Base-by-base conservation (phyloP, 1,140 invertebrate genomes). In the Brachionus plicatilis region DNA sequence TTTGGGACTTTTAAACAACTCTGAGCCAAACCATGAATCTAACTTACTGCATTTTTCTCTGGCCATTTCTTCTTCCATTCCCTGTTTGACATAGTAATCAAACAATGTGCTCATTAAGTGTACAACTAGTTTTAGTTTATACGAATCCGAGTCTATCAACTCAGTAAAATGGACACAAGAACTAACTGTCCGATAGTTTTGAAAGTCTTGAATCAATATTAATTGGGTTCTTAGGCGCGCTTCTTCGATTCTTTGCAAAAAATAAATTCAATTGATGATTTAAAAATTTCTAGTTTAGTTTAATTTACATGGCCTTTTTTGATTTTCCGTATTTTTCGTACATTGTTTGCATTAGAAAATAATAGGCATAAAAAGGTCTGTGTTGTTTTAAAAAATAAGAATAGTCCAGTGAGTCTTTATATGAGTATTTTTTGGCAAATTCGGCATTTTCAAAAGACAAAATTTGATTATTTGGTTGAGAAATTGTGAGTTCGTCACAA, bases 401-500 rank as follows among this genome's bases (percentile, higher is more conserved):
- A 60, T 82, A 82, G 24, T 82, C 79, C 11, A 82, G n/a, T 65
- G n/a, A 65, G 12, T 82, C 79, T 68, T 82, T 82, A 29, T 17
- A 82, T 5, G 50, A 60, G 43, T 43, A 68, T 47, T 82, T 82
- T 60, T 65, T 68, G 24, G 53, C 79, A 82, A 82, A 82, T 33
- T 60, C 65, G 3, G 4, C 20, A 82, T 82, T 82, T 68, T 82
- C 53, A 27, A 82, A 82, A 20, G 79, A 82, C 20, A 82, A 43
- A 20, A 82, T 60, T 47, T 80, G 76, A 56, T 53, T 27, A 41
- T 65, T 82, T 68, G 33, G 20, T 8, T 60, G 20, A 37, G 79
- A 68, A 17, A 29, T 60, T 9, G 27, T 33, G 3, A 56, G n/a
- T 6, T 82, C 79, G 24, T 82, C 79, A 27, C 53, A 45, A 20